Base-by-base conservation (phyloP, 2,888 invertebrate genomes). In the Steromphala cineraria region DNA sequence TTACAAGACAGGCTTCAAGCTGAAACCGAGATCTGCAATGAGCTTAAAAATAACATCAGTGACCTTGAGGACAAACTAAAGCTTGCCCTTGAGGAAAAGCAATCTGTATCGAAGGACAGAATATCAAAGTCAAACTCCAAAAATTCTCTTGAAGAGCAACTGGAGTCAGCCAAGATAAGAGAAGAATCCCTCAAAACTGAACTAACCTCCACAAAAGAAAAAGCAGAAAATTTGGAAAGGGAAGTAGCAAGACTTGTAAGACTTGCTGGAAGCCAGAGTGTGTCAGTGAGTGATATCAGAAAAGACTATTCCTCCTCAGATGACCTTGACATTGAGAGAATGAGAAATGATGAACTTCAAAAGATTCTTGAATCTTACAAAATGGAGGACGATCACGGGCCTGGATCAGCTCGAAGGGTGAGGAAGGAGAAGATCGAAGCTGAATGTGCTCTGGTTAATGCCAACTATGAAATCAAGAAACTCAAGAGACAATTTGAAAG, bases 391-490 rank as follows among this genome's bases (percentile, higher is more conserved):
- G 81, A 83, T 31, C 84, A 80, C 55, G 76, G 80, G 31, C 82
- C 80, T 28, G 80, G 78, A 4, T 81, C 84, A 21, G 83, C 83
- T 13, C 40, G 87, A 7, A 84, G 82, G 55, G 55, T 88, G 17
- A 80, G 88, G 53, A 88, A 86, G 76, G 87, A 86, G 28, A 79
- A 84, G 84, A 79, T 86, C 81, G 53, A 87, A 36, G 78, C 81
- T 7, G 87, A 89, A 46, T 87, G 87, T 80, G 79, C 85, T 2
- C 80, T 88, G 17, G 85, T 85, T n/a, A 84, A 86, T 46, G 87
- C 88, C 4, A 83, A 85, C 28, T 76, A 84, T 8, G 83, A 82
- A 56, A 82, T 87, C 10, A 85, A 87, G 28, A 80, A 75, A 53
- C 78, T 89, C 7, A 83, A 87, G 67, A 62, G 75, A 28, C 79